Percentiles rank a stretch among this genome's conserved stretches.
phyloP scores from a whole-genome alignment of 2,888 invertebrate genomes.

The Aphodius granarius region DNA sequence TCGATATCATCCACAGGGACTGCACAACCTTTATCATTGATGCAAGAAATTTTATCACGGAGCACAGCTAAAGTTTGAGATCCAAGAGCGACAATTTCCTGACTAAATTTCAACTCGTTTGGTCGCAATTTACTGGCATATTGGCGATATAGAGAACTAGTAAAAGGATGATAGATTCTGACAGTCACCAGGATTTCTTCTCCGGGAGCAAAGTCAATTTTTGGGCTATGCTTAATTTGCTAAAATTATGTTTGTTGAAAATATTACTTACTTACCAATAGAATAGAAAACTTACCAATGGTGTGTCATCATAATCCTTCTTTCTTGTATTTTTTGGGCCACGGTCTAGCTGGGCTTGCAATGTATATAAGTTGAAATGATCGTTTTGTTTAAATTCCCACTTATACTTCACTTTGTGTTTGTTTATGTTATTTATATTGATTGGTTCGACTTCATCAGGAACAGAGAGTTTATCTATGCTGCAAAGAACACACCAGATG shows the following conservation, averaged over 20 bases:
- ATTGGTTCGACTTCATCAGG: slow-evolving; percentile 19
- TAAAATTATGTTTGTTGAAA: too few relatives aligned
- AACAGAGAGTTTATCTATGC: slow-evolving; percentile 26
- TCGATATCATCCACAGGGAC: slow-evolving; percentile 59
- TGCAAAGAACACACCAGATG: neutral
- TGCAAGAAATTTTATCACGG: slow-evolving; percentile 74
- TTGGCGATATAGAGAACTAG: slow-evolving; percentile 28
- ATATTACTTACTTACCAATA: too few relatives aligned
- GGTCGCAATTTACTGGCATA: slow-evolving; percentile 29
- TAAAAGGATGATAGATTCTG: slow-evolving; percentile 57
- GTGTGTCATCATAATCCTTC: slow-evolving; percentile 16
- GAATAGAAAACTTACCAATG: slow-evolving; percentile 15
- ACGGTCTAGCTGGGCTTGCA: slow-evolving; percentile 18
- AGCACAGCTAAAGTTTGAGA: slow-evolving; percentile 69
- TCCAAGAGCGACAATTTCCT: slow-evolving; percentile 67
- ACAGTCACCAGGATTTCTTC: slow-evolving; percentile 54
- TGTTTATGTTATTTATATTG: slow-evolving; percentile 8
- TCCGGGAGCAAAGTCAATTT: slow-evolving; percentile 65
- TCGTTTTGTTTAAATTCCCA: slow-evolving; percentile 19
- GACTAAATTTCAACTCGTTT: slow-evolving; percentile 53
- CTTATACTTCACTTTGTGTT: slow-evolving; percentile 16
- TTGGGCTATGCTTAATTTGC: slow-evolving; percentile 61
- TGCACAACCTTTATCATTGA: slow-evolving; percentile 66
- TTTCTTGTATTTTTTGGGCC: slow-evolving; percentile 4
- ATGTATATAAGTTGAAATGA: slow-evolving; percentile 23